A percentile compares a stretch with the other conserved stretches of the same genome.
Conservation (phyloP, 1,140 invertebrate genomes). For the Samia ricini region DNA sequence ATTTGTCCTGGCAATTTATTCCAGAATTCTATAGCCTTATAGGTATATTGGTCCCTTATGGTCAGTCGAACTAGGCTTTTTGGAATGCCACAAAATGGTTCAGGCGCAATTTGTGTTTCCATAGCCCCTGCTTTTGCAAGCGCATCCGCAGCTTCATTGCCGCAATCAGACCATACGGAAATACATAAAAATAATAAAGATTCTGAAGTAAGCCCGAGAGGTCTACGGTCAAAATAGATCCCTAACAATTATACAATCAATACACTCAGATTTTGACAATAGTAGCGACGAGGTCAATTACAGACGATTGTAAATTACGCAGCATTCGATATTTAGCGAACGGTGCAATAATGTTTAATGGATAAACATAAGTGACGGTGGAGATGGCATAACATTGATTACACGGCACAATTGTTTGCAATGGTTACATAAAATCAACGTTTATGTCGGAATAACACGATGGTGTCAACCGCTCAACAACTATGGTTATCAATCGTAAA, state of each 20-base stretch:
- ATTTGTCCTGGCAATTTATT: too few relatives aligned
- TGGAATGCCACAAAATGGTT: too few relatives aligned
- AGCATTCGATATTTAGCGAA: neutral
- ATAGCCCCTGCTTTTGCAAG: too few relatives aligned
- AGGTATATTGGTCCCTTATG: too few relatives aligned
- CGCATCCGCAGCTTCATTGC: too few relatives aligned
- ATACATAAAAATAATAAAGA: neutral
- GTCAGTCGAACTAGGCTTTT: too few relatives aligned
- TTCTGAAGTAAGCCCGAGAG: neutral
- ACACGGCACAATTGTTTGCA: conserved; percentile 4
- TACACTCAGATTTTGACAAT: neutral
- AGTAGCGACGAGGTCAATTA: neutral
- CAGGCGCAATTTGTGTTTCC: too few relatives aligned
- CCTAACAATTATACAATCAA: neutral
- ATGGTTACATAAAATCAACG: conserved; percentile 7
- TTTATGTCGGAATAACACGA: neutral
- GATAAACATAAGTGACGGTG: neutral
- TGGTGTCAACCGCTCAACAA: neutral
- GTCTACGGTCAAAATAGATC: neutral
- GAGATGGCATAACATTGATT: neutral
- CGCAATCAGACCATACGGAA: too few relatives aligned
- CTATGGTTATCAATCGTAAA: too few relatives aligned
- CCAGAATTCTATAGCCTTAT: too few relatives aligned
- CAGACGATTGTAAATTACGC: neutral
- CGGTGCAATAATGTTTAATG: neutral